Conservation (phyloP, 92 coral and sea anemone genomes). For the Pocillopora meandrina region DNA sequence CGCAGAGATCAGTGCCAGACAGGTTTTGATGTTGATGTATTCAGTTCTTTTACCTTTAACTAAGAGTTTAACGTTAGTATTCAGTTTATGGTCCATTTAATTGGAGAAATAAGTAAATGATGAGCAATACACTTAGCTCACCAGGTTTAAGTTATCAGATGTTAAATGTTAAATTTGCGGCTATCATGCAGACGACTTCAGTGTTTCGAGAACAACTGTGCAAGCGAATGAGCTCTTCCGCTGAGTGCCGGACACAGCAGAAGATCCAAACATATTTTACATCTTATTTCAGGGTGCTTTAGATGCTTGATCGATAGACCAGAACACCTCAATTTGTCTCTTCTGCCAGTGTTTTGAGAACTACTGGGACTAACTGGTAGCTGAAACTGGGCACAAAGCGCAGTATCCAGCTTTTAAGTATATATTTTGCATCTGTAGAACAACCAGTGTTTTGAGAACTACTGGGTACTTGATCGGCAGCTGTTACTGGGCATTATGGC, state of each 20-base stretch:
- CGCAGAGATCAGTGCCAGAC: conserved; percentile 64
- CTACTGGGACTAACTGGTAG: conserved; percentile 30
- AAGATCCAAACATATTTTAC: conserved; percentile 4
- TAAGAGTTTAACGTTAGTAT: neutral
- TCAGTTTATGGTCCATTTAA: neutral
- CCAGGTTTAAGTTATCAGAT: conserved; percentile 8
- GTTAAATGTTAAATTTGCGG: conserved; percentile 3
- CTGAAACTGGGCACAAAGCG: conserved; percentile 57
- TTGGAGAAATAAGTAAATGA: neutral
- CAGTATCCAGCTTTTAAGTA: conserved; percentile 37
- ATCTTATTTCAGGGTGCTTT: neutral
- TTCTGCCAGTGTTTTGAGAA: conserved; percentile 59
- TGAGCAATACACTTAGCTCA: neutral
- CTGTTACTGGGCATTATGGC: conserved; percentile 45
- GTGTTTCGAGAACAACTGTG: conserved; percentile 61
- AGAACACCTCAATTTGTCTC: neutral
- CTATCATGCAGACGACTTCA: conserved; percentile 8
- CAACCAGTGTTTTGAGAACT: conserved; percentile 44
- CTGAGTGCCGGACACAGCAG: conserved; percentile 57
- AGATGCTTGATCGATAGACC: neutral
- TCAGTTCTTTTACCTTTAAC: no score
- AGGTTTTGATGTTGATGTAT: neutral
- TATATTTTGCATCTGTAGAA: neutral
- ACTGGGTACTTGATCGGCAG: conserved; percentile 30
- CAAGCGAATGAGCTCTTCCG: conserved; percentile 15